Conservation (phyloP, 2,113 vertebrate genomes). For the Pelecanus crispus region DNA sequence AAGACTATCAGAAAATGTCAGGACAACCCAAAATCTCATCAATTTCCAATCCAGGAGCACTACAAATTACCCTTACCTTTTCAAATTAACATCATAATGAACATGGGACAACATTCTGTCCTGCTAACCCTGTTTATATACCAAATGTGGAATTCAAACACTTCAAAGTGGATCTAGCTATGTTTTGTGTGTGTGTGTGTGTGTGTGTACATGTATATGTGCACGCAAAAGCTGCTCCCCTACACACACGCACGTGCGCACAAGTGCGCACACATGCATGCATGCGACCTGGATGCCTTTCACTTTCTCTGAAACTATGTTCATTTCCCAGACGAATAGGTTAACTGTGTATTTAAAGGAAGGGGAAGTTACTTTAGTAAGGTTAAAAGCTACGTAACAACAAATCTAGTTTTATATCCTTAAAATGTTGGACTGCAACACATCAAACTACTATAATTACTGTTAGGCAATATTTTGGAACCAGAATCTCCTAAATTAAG, state of each 20-base stretch:
- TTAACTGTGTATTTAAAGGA: not conserved
- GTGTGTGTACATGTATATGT: not conserved
- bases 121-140: not conserved
- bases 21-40: not conserved
- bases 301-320: not conserved
- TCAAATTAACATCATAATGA: not conserved
- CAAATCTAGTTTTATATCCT: not conserved
- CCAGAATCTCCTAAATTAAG: not conserved
- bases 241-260: not conserved
- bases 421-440: not conserved
- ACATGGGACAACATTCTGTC: not conserved
- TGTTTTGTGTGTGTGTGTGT: no score
- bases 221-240: accelerated
- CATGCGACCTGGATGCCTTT: not conserved
- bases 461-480: conserved; percentile 23
- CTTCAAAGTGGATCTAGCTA: not conserved
- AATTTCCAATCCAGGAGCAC: not conserved
- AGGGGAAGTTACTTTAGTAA: not conserved
- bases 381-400: not conserved
- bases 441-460: not conserved
- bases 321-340: not conserved
- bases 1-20: not conserved
- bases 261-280: not conserved
- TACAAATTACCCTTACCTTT: not conserved
- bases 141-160: not conserved